Evolutionary conservation across 2,888 invertebrate species (phyloP).

Genomic region (Eumacrocentrus americanus): DNA sequence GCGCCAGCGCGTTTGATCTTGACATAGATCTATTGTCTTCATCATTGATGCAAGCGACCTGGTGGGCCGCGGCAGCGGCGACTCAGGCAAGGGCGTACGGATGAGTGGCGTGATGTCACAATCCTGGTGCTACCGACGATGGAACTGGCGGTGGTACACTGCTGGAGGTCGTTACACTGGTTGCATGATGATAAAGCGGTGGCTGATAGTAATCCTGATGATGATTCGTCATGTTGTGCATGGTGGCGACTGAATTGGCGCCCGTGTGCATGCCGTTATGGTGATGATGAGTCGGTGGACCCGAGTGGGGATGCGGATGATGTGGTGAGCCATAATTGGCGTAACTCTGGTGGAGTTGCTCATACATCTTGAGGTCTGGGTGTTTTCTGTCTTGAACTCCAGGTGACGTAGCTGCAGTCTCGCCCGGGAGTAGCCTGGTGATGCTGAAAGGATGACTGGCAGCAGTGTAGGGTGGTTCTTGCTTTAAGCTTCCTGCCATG

Average conservation of each 20-base stretch:
- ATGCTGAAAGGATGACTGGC: constrained; percentile 94
- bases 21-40: constrained; percentile 38
- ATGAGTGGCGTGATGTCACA: constrained; percentile 75
- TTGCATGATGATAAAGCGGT: constrained; percentile 70
- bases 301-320: constrained; percentile 68
- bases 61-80: constrained; percentile 49
- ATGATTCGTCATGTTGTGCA: constrained; percentile 54
- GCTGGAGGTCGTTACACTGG: constrained; percentile 48
- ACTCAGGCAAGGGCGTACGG: constrained; percentile 84
- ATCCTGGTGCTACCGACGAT: constrained; percentile 74
- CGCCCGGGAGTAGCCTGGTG: constrained; percentile 86
- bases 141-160: constrained; percentile 64
- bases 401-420: constrained; percentile 70
- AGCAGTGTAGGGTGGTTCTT: constrained; percentile 80
- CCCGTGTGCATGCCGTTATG: constrained; percentile 69
- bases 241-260: constrained; percentile 71
- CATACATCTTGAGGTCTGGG: constrained; percentile 91
- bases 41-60: constrained; percentile 30
- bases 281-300: constrained; percentile 63
- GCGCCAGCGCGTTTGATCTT: constrained; percentile 20
- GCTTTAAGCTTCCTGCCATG: constrained; percentile 74
- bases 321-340: constrained; percentile 68
- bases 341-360: constrained; percentile 70
- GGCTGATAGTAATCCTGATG: constrained; percentile 76
- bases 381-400: constrained; percentile 56